phyloP scores from a whole-genome alignment of 2,888 invertebrate species.

The Autographa pulchrina region DNA sequence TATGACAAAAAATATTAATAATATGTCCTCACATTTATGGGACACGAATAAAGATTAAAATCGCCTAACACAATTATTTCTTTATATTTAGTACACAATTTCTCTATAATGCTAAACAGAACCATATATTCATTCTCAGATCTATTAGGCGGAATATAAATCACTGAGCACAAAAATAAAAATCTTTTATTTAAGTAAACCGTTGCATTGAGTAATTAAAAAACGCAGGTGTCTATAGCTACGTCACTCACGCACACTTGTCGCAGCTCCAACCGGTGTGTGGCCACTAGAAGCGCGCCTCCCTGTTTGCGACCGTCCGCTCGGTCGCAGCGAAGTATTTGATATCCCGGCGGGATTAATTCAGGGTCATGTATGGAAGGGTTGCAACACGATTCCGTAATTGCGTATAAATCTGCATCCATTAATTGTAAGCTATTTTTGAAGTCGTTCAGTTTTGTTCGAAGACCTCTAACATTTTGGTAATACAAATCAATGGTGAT shows the following conservation, averaged over 20 bases:
- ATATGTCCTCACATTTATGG: constrained; percentile 27
- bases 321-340: constrained; percentile 10
- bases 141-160: constrained; percentile 50
- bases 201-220: constrained; percentile 45
- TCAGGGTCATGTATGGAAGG: constrained; percentile 7
- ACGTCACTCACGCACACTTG: constrained; percentile 15
- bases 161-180: constrained; percentile 45
- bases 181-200: constrained; percentile 24
- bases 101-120: constrained; percentile 34
- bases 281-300: constrained; percentile 11
- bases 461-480: constrained; percentile 10
- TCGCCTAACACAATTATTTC: constrained; percentile 43
- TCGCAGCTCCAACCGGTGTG: constrained; percentile 23
- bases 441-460: constrained; percentile 8
- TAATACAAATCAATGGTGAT: not conserved
- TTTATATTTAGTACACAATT: constrained; percentile 39
- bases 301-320: constrained; percentile 12
- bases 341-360: constrained; percentile 1
- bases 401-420: constrained; percentile 7
- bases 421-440: not conserved
- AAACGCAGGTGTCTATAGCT: constrained; percentile 28
- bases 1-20: constrained; percentile 14
- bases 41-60: too few relatives aligned
- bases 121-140: constrained; percentile 40
- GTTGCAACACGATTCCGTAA: constrained; percentile 9